Evolutionary conservation across 1,140 invertebrate genomes (phyloP).

Genomic region (Saccostrea echinata): DNA sequence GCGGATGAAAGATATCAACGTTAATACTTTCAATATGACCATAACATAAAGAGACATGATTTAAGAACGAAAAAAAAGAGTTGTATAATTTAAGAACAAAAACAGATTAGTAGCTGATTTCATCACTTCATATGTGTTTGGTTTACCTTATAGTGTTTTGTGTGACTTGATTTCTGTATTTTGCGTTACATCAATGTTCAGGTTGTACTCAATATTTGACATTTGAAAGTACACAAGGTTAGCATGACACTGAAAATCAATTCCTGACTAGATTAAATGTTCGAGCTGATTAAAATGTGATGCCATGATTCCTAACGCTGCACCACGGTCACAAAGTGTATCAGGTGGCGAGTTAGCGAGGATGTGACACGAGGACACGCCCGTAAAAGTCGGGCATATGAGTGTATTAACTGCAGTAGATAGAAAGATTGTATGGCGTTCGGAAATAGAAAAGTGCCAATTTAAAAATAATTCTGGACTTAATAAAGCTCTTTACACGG

Average conservation of each 20-base stretch:
- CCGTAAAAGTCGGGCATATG: not conserved
- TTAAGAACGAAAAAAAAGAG: too few species aligned
- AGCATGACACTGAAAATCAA: slow-evolving; percentile 10
- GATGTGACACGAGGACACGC: not conserved
- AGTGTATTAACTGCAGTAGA: not conserved
- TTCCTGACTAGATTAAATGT: not conserved
- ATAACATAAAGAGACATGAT: not conserved
- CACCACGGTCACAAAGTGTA: slow-evolving; percentile 7
- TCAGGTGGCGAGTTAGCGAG: not conserved
- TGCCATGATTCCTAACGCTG: not conserved
- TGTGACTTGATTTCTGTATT: not conserved
- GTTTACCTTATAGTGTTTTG: not conserved
- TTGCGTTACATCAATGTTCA: not conserved
- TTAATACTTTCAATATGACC: not conserved
- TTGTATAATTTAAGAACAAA: not conserved
- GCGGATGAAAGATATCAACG: slow-evolving; percentile 44
- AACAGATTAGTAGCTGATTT: not conserved
- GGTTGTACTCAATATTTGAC: slow-evolving; percentile 13
- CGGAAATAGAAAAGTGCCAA: too few species aligned
- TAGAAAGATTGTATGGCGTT: not conserved
- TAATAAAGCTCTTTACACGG: not conserved
- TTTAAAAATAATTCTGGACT: not conserved
- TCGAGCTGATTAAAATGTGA: not conserved
- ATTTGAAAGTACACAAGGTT: slow-evolving; percentile 6
- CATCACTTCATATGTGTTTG: not conserved